These are phyloP conservation scores for Gymnorhina tibicen DNA, from an alignment of 2,113 vertebrate species.

Conservation along the genomic window DNA sequence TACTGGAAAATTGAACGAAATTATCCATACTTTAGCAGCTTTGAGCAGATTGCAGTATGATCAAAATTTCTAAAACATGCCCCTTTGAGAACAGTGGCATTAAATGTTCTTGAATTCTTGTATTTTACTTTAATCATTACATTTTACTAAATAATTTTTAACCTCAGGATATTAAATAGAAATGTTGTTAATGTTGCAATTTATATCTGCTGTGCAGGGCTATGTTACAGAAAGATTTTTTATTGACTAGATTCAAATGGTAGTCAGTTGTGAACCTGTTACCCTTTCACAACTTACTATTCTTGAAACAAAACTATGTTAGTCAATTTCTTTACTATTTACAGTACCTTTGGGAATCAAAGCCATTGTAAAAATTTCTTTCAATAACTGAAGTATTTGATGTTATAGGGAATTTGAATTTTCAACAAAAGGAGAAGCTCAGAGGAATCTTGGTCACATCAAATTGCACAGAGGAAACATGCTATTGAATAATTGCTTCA, in stretches of 20 bases:
- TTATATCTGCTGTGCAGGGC: background rate
- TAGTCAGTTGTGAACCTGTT: background rate
- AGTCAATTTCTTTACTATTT: background rate
- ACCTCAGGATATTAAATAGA: background rate
- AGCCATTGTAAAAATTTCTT: background rate
- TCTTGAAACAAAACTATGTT: background rate
- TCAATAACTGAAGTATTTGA: background rate
- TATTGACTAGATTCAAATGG: constrained; percentile 7
- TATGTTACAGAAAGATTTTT: background rate
- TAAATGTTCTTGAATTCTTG: constrained; percentile 47
- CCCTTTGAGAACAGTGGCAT: constrained; percentile 54
- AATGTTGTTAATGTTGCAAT: background rate
- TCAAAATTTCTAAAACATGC: constrained; percentile 66
- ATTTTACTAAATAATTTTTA: constrained; percentile 53
- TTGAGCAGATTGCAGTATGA: constrained; percentile 69
- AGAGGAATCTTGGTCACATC: background rate
- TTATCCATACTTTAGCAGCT: constrained; percentile 79
- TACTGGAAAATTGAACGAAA: constrained; percentile 80
- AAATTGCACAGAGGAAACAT: background rate
- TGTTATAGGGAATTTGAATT: background rate
- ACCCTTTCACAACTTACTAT: background rate
- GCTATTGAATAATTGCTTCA: background rate
- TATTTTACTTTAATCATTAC: constrained; percentile 26
- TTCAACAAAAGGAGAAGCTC: background rate
- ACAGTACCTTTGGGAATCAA: background rate